Evolutionary conservation across 2,888 invertebrate species (phyloP).

Genomic region (Dryocosmus kuriphilus): DNA sequence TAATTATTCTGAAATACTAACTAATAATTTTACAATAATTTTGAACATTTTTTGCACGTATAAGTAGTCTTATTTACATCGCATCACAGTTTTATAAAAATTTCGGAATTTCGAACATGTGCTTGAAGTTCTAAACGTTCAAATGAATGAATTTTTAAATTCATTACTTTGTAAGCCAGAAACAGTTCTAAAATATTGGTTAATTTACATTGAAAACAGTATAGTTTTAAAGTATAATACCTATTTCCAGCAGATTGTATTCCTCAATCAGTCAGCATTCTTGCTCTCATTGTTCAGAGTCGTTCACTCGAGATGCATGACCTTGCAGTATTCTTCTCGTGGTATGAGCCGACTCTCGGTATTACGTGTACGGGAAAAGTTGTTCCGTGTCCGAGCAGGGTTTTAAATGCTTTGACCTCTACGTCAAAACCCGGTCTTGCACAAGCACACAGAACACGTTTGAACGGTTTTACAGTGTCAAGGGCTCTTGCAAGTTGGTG

Average conservation of each 20-base stretch:
- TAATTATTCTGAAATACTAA: no score
- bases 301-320: constrained; percentile 33
- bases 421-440: constrained; percentile 65
- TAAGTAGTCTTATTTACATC: no score
- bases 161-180: no score
- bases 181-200: no score
- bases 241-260: not conserved
- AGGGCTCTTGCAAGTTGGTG: constrained; percentile 38
- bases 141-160: no score
- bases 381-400: constrained; percentile 16
- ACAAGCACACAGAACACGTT: constrained; percentile 53
- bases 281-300: constrained; percentile 28
- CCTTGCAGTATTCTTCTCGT: constrained; percentile 29
- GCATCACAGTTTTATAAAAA: no score
- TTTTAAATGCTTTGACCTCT: constrained; percentile 60
- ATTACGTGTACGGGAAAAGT: constrained; percentile 32
- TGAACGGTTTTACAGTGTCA: constrained; percentile 56
- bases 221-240: no score
- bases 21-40: no score
- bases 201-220: no score
- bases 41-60: no score
- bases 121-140: no score
- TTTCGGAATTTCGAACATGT: no score
- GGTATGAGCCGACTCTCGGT: constrained; percentile 37
- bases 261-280: not conserved